Base-by-base conservation (phyloP, 2,113 vertebrate species). In the Thamnaconus septentrionalis region DNA sequence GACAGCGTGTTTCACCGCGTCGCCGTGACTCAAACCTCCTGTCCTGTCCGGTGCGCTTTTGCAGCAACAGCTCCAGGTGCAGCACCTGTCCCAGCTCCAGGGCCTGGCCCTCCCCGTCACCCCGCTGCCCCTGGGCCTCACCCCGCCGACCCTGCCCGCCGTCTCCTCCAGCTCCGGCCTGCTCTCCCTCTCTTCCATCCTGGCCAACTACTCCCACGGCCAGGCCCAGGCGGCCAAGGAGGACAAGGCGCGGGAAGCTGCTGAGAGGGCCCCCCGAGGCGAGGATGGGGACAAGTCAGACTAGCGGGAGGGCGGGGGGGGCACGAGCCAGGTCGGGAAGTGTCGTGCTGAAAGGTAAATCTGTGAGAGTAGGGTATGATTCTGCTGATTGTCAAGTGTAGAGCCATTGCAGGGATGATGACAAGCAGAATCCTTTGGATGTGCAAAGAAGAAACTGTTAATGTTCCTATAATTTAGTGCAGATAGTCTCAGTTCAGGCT, bases 11-110 rank as follows among this genome's bases (percentile, higher is more conserved):
- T 31, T 31, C 18, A 31, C 18, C 2, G 18, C 18, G 18, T 31
- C 18, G 18, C 18, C 18, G 18, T 2, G 18, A 31, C 18, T 31
- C 18, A 31, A 31, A 50, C 8, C 8, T 50, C 48, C 48, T 5
- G 4, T n/a, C 41, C 45, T 65, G 11, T 46, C 1, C 44, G 5
- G 0, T 43, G 9, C 69, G 3, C 67, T 4, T 63, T 61, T 80
- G 75, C 90, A 98, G 97, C 96, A 98, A 94, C 97, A 98, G 93
- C 97, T 98, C 72, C 96, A 98, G 81, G 97, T 96, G 60, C 97
- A 98, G 66, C 96, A 98, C 91, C 93, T 98, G 80, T 98, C 97
- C 0, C 97, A 98, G 93, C 94, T 98, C 56, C 96, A 98, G 92
- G 97, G 95, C 8, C 91, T 98, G 65, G 95, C 96, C 8, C 90